Conservation (phyloP, 2,113 vertebrate genomes). For the Pyxicephalus adspersus region DNA sequence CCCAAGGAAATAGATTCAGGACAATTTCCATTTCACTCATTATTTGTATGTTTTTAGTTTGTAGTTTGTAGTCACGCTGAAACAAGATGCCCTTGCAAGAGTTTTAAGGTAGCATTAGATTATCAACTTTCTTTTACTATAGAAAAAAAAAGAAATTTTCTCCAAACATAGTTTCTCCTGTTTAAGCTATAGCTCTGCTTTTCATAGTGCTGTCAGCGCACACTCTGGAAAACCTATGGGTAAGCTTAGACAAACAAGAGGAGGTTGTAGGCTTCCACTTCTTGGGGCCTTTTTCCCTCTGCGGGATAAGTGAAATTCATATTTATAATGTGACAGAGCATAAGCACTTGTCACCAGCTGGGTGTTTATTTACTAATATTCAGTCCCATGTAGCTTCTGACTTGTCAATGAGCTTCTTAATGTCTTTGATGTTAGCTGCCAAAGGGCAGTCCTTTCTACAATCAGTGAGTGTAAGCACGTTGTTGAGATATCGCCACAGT, state of each 20-base stretch:
- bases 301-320: constrained; percentile 38
- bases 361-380: constrained; percentile 51
- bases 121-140: not conserved
- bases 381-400: constrained; percentile 26
- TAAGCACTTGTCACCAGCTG: constrained; percentile 51
- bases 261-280: constrained; percentile 28
- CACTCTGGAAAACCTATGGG: constrained; percentile 28
- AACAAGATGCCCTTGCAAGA: constrained; percentile 1
- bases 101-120: constrained; percentile 16
- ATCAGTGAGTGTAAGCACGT: not conserved
- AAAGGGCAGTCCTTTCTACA: constrained; percentile 13
- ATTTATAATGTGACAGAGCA: constrained; percentile 49
- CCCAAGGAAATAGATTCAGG: too few species aligned
- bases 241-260: constrained; percentile 50
- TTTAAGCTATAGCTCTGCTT: constrained; percentile 24
- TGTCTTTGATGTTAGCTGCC: not conserved
- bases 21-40: not conserved
- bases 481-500: constrained; percentile 4
- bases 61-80: not conserved
- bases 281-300: constrained; percentile 17
- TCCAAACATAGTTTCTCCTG: constrained; percentile 37
- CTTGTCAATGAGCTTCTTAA: not conserved
- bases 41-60: not conserved
- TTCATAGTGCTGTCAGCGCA: constrained; percentile 42
- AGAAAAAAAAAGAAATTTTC: constrained; percentile 41